Conservation (phyloP, 2,888 invertebrate species). For the Orchesella flavescens region DNA sequence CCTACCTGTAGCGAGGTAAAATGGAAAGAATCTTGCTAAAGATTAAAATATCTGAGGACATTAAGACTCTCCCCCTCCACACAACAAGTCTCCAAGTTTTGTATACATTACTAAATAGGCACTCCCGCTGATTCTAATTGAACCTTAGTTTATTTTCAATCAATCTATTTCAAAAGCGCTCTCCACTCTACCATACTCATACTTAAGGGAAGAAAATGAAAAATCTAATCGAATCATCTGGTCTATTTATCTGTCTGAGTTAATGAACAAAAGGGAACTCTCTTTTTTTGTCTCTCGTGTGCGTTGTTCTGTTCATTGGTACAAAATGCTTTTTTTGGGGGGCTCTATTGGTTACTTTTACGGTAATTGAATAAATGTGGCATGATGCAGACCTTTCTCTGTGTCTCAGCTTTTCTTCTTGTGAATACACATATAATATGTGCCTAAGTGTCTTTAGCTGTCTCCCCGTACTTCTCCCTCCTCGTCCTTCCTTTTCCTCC, state of each 20-base stretch:
- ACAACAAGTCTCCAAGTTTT: no score
- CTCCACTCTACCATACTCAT: background rate
- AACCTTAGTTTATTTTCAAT: no score
- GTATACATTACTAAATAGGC: no score
- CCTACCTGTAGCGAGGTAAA: no score
- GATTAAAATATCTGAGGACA: no score
- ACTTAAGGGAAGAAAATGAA: background rate
- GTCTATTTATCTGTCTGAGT: conserved; percentile 45
- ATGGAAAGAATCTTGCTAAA: no score
- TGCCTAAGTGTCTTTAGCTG: conserved; percentile 4
- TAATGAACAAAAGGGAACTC: conserved; percentile 58
- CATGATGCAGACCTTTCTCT: conserved; percentile 52
- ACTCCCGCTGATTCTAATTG: no score
- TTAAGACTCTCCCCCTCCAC: no score
- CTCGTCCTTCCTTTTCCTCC: conserved; percentile 14
- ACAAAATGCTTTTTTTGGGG: conserved; percentile 27
- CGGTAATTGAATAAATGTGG: conserved; percentile 63
- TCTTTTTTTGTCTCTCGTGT: background rate
- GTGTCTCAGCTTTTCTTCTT: conserved; percentile 34
- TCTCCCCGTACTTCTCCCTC: conserved; percentile 8
- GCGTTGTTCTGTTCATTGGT: conserved; percentile 13
- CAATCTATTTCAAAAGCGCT: no score
- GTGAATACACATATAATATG: conserved; percentile 8
- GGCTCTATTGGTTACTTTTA: conserved; percentile 59
- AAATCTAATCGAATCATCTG: conserved; percentile 14